Evolutionary conservation across 2,888 invertebrate species (phyloP).

Genomic region (Metacarcinus magister): DNA sequence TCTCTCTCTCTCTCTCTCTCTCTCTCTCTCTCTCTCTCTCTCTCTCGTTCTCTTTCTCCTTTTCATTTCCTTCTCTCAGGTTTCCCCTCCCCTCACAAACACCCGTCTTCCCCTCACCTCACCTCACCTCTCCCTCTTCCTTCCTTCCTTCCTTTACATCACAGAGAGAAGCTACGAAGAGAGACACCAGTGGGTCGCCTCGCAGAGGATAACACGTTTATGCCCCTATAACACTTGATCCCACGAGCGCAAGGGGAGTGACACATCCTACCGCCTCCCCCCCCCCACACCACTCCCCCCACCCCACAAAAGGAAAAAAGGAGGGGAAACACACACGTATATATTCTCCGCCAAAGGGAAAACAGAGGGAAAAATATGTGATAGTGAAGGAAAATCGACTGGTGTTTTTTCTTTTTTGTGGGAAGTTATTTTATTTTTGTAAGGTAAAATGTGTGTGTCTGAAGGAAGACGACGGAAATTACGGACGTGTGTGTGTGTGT

Average conservation of each 20-base stretch:
- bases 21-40: no score
- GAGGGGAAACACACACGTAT: not conserved
- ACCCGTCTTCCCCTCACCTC: not conserved
- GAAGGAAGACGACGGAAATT: not conserved
- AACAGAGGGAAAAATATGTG: not conserved
- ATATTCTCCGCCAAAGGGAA: not conserved
- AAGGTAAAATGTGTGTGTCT: not conserved
- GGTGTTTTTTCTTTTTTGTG: not conserved
- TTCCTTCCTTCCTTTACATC: not conserved
- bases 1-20: no score
- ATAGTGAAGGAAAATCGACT: not conserved
- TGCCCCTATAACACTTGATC: slow-evolving; percentile 8
- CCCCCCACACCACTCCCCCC: not conserved
- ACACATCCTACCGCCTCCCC: not conserved
- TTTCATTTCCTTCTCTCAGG: not conserved
- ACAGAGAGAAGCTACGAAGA: not conserved
- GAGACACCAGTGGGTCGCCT: not conserved
- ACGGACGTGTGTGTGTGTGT: not conserved
- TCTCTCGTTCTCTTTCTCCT: not conserved
- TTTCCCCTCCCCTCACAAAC: not conserved
- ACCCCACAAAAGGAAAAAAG: not conserved
- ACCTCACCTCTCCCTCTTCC: not conserved
- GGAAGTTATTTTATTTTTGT: not conserved
- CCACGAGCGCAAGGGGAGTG: not conserved
- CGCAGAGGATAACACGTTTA: not conserved